These are phyloP conservation scores for Todiramphus chloris DNA, from an alignment of 2,113 vertebrate genomes.

Conservation along the genomic window DNA sequence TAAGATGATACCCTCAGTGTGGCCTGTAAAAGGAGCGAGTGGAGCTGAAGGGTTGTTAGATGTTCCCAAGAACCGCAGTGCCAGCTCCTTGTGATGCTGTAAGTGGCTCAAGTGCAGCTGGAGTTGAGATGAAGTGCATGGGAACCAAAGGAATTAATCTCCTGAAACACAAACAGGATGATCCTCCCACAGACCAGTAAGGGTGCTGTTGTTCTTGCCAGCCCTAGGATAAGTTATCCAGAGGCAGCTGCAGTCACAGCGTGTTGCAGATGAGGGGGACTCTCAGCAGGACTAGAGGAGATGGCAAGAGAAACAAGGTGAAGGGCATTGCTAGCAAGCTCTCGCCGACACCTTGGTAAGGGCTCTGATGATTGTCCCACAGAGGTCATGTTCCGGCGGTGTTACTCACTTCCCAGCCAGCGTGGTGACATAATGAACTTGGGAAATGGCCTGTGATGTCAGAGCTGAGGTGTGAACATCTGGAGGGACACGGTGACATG, in stretches of 20 bases:
- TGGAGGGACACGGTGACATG: background rate
- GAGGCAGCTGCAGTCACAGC: background rate
- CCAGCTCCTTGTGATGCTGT: background rate
- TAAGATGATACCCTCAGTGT: too few species aligned
- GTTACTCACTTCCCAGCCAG: background rate
- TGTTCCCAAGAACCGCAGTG: background rate
- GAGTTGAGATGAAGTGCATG: background rate
- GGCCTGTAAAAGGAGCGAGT: too few species aligned
- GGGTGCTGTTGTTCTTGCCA: background rate
- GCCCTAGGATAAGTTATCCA: background rate
- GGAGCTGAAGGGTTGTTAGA: fast-evolving
- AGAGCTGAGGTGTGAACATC: background rate
- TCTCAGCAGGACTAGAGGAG: background rate
- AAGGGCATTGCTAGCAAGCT: background rate
- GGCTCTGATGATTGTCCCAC: background rate
- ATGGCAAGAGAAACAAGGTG: background rate
- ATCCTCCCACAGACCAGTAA: background rate
- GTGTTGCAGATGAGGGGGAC: background rate
- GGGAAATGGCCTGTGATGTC: background rate
- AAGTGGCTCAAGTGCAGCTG: background rate
- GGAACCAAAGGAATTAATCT: background rate
- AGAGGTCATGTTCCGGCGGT: background rate
- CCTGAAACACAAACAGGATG: background rate
- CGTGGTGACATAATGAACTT: background rate
- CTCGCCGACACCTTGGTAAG: background rate